Conservation (phyloP, 2,888 invertebrate species). For the Noctua pronuba region DNA sequence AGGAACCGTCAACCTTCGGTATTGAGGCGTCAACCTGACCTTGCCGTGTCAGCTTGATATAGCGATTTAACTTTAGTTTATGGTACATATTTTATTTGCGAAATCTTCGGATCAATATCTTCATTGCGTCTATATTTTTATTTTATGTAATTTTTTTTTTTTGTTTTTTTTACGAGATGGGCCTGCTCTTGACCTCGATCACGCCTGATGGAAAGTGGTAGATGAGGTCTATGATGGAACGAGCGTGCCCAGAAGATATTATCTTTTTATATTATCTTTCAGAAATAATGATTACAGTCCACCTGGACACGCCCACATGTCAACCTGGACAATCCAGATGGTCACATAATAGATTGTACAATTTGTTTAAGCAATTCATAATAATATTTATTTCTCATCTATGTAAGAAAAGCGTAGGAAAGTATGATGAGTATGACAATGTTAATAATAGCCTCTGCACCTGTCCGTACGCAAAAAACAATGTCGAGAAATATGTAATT, state of each 20-base stretch:
- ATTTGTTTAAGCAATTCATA: conserved; percentile 31
- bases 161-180: too few relatives aligned
- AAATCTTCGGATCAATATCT: conserved; percentile 51
- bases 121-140: conserved; percentile 10
- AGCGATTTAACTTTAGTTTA: conserved; percentile 56
- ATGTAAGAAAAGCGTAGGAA: conserved; percentile 32
- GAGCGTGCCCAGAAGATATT: too few relatives aligned
- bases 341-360: conserved; percentile 16
- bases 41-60: conserved; percentile 69
- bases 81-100: conserved; percentile 58
- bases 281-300: conserved; percentile 17
- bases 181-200: too few relatives aligned
- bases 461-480: conserved; percentile 46
- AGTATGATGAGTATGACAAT: conserved; percentile 50
- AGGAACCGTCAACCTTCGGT: conserved; percentile 49
- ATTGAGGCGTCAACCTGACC: conserved; percentile 66
- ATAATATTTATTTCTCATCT: conserved; percentile 23
- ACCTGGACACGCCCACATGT: conserved; percentile 5
- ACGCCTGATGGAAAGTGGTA: too few relatives aligned
- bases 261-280: too few relatives aligned
- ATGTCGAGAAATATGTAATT: too few relatives aligned
- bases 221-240: too few relatives aligned
- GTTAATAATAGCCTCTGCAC: conserved; percentile 66
- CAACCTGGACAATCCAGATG: conserved; percentile 16
- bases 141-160: background rate